Evolutionary conservation across 1,140 invertebrate genomes (phyloP).

Genomic region (Medauroidea extradentata): DNA sequence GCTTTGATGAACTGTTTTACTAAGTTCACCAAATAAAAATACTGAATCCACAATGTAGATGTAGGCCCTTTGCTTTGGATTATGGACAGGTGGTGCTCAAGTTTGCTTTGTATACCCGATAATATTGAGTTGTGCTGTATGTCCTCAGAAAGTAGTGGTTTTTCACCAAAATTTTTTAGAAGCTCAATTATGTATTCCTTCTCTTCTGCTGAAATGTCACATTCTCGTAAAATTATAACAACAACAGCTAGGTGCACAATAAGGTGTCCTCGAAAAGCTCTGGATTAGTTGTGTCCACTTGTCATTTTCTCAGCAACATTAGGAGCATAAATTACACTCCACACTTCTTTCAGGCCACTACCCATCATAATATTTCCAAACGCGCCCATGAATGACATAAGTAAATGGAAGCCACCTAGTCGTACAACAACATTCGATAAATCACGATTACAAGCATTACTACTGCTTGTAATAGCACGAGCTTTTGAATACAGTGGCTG

Average conservation of each 20-base stretch:
- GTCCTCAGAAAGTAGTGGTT: too few relatives aligned
- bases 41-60: constrained; percentile 43
- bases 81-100: neutral
- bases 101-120: too few relatives aligned
- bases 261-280: constrained; percentile 39
- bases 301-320: constrained; percentile 38
- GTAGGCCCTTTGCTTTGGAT: constrained; percentile 36
- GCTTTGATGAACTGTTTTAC: constrained; percentile 39
- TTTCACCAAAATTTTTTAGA: too few relatives aligned
- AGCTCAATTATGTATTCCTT: too few relatives aligned
- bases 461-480: constrained; percentile 20
- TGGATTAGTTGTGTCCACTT: constrained; percentile 37
- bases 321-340: constrained; percentile 28
- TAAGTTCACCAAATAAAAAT: constrained; percentile 41
- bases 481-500: constrained; percentile 35
- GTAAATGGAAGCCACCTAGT: constrained; percentile 22
- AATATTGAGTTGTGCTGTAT: too few relatives aligned
- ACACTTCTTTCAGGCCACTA: constrained; percentile 37
- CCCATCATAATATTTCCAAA: constrained; percentile 38
- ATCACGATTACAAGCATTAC: neutral
- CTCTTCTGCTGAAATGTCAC: too few relatives aligned
- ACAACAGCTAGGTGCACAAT: too few relatives aligned
- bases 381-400: constrained; percentile 33
- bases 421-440: constrained; percentile 21
- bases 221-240: too few relatives aligned